A percentile compares a stretch with the other conserved stretches of the same genome.
These are phyloP conservation scores for Mico argentatus DNA, from an alignment of 2,797 vertebrate genomes.

Conservation along the genomic window DNA sequence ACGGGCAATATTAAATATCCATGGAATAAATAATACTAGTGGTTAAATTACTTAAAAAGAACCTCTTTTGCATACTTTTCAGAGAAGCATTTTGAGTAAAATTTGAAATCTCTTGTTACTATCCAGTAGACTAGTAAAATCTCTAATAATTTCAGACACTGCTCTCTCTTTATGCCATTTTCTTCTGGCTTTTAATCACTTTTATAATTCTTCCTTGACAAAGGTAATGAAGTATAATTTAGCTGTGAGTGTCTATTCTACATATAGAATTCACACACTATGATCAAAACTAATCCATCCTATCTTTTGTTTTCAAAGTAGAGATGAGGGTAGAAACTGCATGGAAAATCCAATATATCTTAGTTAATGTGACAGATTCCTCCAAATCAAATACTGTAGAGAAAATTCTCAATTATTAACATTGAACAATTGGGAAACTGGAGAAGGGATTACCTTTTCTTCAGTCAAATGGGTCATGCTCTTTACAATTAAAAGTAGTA, in stretches of 20 bases:
- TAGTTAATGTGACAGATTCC: background rate
- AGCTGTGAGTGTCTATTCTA: background rate
- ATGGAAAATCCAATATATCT: background rate
- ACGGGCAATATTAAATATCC: background rate
- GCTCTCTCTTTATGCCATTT: background rate
- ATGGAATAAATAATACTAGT: background rate
- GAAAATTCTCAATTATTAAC: background rate
- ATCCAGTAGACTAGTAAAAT: background rate
- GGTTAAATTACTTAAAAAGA: slow-evolving; percentile 15
- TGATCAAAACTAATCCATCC: background rate
- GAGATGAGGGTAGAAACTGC: background rate
- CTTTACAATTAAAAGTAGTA: slow-evolving; percentile 5
- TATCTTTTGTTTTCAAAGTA: slow-evolving; percentile 1
- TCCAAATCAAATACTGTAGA: background rate
- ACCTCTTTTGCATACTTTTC: background rate
- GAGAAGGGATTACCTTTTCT: background rate
- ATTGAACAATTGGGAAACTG: background rate
- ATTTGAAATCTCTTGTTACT: background rate
- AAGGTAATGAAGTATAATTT: slow-evolving; percentile 23
- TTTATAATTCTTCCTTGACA: background rate
- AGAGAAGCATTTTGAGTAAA: background rate
- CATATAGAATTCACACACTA: background rate
- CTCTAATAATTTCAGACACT: background rate
- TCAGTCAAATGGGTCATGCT: background rate
- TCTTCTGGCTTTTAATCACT: background rate